Evolutionary conservation across 2,113 vertebrate species (phyloP).

Genomic region (Eolophus roseicapilla): DNA sequence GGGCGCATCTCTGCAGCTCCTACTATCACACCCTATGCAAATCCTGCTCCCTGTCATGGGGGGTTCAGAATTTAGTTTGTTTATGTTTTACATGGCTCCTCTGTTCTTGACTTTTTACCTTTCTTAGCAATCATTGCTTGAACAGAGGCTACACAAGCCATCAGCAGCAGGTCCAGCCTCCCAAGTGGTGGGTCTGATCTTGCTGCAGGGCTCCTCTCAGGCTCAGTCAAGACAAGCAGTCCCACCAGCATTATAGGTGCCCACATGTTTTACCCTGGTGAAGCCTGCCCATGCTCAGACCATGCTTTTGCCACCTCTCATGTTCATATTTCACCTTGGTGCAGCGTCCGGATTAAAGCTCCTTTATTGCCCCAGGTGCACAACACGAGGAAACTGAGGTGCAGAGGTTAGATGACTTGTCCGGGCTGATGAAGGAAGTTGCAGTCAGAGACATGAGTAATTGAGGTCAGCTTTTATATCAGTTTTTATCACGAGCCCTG

Average conservation of each 20-base stretch:
- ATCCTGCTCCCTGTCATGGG: background rate
- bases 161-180: background rate
- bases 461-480: background rate
- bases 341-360: background rate
- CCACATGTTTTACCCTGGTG: background rate
- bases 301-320: background rate
- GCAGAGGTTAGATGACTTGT: background rate
- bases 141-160: background rate
- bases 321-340: background rate
- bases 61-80: background rate
- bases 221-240: rapidly evolving
- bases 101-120: background rate
- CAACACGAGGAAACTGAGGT: background rate
- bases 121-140: background rate
- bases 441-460: background rate
- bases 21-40: background rate
- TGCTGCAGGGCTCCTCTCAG: background rate
- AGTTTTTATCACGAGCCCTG: background rate
- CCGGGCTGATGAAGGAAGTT: background rate
- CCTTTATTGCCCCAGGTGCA: background rate
- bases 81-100: background rate
- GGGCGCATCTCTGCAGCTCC: background rate
- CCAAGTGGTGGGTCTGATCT: rapidly evolving
- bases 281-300: background rate
- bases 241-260: background rate